Evolutionary conservation across 2,113 vertebrate species (phyloP), one percentile per base, ranked within the genome.

Genomic region (Microcebus murinus): DNA sequence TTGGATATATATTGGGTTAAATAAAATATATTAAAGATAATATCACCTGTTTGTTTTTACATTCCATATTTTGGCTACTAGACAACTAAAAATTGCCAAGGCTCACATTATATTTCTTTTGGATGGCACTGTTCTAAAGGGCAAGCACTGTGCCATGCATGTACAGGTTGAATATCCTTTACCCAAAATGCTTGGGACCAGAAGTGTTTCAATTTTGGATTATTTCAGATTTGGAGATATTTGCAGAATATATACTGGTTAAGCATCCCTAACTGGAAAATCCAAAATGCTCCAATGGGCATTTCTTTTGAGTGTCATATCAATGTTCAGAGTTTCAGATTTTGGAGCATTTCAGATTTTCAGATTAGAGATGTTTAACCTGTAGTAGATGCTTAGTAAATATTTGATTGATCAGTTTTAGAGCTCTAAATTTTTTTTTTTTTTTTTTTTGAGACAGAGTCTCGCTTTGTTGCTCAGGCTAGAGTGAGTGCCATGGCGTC

Each of bases 11-110:
- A 68, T 61, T 59, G 31, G 45, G 23, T 77, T 84, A 74, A 94
- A 84, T 65, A 45, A 71, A 91, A 87, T 88, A 74, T 57, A 88
- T 82, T 85, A 61, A 85, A 92, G 48, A 84, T 85, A 89, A 79
- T 90, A 29, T 74, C 59, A 59, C 29, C 7, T 79, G 11, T 31
- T 93, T 84, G 9, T 76, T 91, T 93, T 91, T 39, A 48, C 55
- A 48, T 91, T 80, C 48, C 65, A 17, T 57, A 77, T 25, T 82
- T 45, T 83, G 39, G 31, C 45, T 67, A 52, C 27, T 81, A 79
- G 48, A 67, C 25, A 67, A 6, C 76, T 90, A 71, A 73, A 65
- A 81, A 65, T 95, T 68, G 71, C 68, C 63, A 25, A 74, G 18
- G 59, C 8, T 86, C 29, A 42, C 13, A 39, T 73, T 67, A 18